Conservation (phyloP, 2,888 invertebrate species). For the Gandaritis pyraliata region DNA sequence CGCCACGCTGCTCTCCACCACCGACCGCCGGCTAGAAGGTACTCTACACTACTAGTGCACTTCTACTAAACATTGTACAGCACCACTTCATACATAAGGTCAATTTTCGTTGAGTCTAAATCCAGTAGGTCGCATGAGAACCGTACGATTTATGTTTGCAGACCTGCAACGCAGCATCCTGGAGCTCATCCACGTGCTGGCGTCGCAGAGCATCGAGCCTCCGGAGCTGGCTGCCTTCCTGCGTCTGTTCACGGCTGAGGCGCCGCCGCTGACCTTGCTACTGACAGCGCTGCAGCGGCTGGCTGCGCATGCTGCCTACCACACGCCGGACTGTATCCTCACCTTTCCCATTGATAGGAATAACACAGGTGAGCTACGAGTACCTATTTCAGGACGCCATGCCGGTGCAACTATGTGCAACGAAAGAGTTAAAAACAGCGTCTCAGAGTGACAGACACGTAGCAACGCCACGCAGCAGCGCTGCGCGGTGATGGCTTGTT, state of each 20-base stretch:
- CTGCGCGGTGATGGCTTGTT: no score
- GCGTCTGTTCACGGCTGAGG: constrained; percentile 84
- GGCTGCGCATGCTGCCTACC: constrained; percentile 59
- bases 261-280: constrained; percentile 79
- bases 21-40: constrained; percentile 44
- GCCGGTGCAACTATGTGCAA: no score
- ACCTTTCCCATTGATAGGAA: constrained; percentile 75
- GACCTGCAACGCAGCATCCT: constrained; percentile 87
- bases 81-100: no score
- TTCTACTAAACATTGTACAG: no score
- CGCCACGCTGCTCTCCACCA: constrained; percentile 37
- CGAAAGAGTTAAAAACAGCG: no score
- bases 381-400: no score
- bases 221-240: constrained; percentile 84
- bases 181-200: constrained; percentile 84
- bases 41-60: neutral
- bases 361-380: constrained; percentile 43
- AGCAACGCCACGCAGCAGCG: no score
- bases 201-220: constrained; percentile 79
- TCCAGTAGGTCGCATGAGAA: no score
- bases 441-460: no score
- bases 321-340: constrained; percentile 84
- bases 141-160: constrained; percentile 46
- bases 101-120: no score
- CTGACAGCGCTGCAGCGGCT: constrained; percentile 76